These are phyloP conservation scores for Philopotamus ludificatus DNA, from an alignment of 1,140 invertebrate species.

Conservation along the genomic window DNA sequence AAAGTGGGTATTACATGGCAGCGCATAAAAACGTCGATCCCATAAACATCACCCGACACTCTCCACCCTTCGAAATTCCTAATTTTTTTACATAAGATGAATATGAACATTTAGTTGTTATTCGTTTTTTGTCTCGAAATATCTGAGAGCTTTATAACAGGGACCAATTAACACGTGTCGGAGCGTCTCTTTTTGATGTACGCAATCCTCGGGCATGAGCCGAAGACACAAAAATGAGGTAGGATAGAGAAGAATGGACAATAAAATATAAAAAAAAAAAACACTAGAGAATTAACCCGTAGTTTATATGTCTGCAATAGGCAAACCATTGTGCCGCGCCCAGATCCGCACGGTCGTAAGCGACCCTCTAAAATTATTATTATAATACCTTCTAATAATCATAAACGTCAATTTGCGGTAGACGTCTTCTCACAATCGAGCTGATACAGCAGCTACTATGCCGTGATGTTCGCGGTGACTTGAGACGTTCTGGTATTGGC, in stretches of 20 bases:
- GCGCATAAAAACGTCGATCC: too few relatives aligned
- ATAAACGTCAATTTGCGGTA: constrained; percentile 2
- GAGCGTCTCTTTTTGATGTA: constrained; percentile 2
- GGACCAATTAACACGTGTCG: constrained; percentile 26
- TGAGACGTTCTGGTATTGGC: background rate
- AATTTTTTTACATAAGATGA: too few relatives aligned
- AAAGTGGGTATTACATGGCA: too few relatives aligned
- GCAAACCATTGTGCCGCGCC: background rate
- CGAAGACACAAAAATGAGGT: constrained; percentile 2
- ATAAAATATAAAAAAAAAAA: constrained; percentile 3
- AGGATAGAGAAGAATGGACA: constrained; percentile 1
- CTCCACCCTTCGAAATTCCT: too few relatives aligned
- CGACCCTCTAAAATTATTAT: background rate
- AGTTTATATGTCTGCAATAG: constrained; percentile 16
- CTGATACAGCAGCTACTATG: background rate
- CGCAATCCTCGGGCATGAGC: background rate
- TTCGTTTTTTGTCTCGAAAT: constrained; percentile 22
- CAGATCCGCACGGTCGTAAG: background rate
- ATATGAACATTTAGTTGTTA: too few relatives aligned
- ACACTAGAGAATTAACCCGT: constrained; percentile 5
- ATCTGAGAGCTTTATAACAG: constrained; percentile 23
- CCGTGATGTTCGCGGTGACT: background rate
- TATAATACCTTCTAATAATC: background rate
- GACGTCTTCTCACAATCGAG: background rate
- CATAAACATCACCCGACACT: too few relatives aligned